Evolutionary conservation across 1,140 invertebrate genomes (phyloP), one percentile per base, ranked within the genome.

Genomic region (Drosophila biarmipes): DNA sequence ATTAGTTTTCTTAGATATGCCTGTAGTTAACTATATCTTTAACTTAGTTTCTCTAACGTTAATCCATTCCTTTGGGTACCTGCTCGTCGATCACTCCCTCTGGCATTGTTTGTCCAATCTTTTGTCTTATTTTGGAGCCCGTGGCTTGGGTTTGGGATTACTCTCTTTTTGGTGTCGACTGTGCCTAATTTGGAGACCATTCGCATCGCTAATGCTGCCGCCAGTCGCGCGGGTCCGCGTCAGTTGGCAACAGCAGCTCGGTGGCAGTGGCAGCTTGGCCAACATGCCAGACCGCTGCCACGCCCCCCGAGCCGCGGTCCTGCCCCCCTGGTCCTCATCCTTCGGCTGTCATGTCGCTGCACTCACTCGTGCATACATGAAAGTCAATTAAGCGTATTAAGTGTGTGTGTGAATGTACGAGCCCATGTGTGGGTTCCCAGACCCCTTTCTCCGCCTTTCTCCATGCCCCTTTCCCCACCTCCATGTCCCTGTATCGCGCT

Each of bases 321-420:
- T 15, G 19, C 5, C 15, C 5, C 15, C 7, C 21, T 14, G 11
- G 2, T 17, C 5, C 40, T 6, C 24, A 4, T 12, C 7, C 24
- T 27, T 34, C 24, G 10, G 52, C 53, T 58, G 74, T 85, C 81
- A 73, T 85, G 81, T 77, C 67, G 81, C 80, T 85, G 80, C 80
- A 85, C 55, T 85, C 81, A 85, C 62, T 85, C 80, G 80, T 85
- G 80, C 80, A 85, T 86, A 80, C 80, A 85, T 85, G 80, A 85
- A 85, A 85, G 80, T 85, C 80, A 85, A 85, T 85, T 85, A 85
- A 85, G 81, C 80, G 80, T 86, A 85, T 85, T 85, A 85, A 86
- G 81, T 85, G 80, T 67, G 66, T 82, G 63, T 78, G 63, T 68
- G 45, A 55, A 52, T 61, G 54, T 55, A 37, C 27, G 19, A 46